Evolutionary conservation across 2,797 vertebrate genomes (phyloP).

Genomic region (Protonibea diacanthus): DNA sequence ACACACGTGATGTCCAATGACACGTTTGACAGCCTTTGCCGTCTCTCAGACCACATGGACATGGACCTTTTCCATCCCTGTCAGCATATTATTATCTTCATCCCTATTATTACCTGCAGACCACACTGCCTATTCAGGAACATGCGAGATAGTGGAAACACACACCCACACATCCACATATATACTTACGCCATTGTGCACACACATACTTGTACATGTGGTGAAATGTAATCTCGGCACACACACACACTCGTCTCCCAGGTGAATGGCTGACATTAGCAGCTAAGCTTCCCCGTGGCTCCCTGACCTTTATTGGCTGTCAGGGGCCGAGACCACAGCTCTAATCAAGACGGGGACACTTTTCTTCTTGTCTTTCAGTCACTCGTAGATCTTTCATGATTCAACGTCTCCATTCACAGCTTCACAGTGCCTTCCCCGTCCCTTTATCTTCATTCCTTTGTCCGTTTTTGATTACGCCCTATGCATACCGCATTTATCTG

Average conservation of each 20-base stretch:
- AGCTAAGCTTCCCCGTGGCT: constrained; percentile 60
- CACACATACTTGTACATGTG: background rate
- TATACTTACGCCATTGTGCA: constrained; percentile 6
- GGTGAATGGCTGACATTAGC: constrained; percentile 67
- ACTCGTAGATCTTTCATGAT: constrained; percentile 27
- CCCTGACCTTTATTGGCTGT: constrained; percentile 66
- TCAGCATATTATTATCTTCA: constrained; percentile 31
- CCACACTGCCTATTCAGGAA: background rate
- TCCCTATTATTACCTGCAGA: constrained; percentile 19
- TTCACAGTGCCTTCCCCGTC: background rate
- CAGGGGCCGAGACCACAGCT: constrained; percentile 36
- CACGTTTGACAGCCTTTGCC: constrained; percentile 19
- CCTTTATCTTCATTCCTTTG: constrained; percentile 29
- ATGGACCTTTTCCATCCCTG: constrained; percentile 12
- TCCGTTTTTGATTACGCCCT: constrained; percentile 9
- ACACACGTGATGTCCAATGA: background rate
- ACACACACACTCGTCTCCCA: constrained; percentile 32
- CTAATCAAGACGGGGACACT: constrained; percentile 46
- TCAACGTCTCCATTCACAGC: constrained; percentile 43
- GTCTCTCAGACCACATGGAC: constrained; percentile 1
- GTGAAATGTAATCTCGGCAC: constrained; percentile 21
- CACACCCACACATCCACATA: background rate
- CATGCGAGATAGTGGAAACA: constrained; percentile 9
- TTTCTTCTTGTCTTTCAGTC: constrained; percentile 22
- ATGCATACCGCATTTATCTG: constrained; percentile 29